Conservation (phyloP, 2,888 invertebrate species). For the Thymelicus sylvestris region DNA sequence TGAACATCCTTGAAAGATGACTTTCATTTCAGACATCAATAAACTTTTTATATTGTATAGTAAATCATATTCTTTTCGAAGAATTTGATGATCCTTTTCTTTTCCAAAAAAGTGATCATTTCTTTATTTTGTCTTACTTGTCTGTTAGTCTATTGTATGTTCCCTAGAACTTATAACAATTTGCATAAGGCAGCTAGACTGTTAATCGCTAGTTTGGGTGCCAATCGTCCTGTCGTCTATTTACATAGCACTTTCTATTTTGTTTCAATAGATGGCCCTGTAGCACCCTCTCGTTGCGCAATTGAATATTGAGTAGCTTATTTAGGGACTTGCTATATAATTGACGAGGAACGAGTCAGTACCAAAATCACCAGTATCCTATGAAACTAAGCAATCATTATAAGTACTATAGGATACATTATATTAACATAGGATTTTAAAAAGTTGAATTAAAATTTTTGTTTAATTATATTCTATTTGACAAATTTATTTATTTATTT, state of each 20-base stretch:
- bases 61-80: background rate
- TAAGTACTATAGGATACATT: too few relatives aligned
- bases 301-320: slow-evolving; percentile 49
- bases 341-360: slow-evolving; percentile 4
- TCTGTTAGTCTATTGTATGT: too few relatives aligned
- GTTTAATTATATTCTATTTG: too few relatives aligned
- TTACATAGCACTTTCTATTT: slow-evolving; percentile 75
- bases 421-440: too few relatives aligned
- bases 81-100: background rate
- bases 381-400: background rate
- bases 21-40: too few relatives aligned
- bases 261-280: slow-evolving; percentile 67
- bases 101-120: background rate
- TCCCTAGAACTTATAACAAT: slow-evolving; percentile 45
- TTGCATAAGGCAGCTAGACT: slow-evolving; percentile 62
- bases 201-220: slow-evolving; percentile 42
- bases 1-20: too few relatives aligned
- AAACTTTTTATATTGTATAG: too few relatives aligned
- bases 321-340: slow-evolving; percentile 38
- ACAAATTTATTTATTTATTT: too few relatives aligned
- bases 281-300: slow-evolving; percentile 50
- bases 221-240: slow-evolving; percentile 60
- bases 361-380: too few relatives aligned
- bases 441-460: too few relatives aligned
- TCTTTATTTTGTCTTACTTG: too few relatives aligned